These are phyloP conservation scores for Lordiphosa fenestrarum DNA, from an alignment of 2,888 invertebrate species.

Conservation along the genomic window DNA sequence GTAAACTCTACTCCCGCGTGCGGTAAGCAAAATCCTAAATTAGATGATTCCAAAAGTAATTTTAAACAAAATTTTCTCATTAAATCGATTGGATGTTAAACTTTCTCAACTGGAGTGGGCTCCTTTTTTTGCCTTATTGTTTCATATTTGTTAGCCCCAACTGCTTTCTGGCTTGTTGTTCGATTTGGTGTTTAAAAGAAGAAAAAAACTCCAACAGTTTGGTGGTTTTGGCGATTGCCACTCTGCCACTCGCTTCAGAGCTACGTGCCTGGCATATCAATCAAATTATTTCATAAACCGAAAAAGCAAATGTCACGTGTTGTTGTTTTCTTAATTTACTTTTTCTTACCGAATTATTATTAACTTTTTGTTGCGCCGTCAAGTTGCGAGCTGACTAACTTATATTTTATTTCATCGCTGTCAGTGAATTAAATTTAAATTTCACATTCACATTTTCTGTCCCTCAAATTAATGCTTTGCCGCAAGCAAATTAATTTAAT, in stretches of 20 bases:
- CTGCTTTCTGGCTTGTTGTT: neutral
- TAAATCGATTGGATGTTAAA: slow-evolving; percentile 6
- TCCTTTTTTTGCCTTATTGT: slow-evolving; percentile 1
- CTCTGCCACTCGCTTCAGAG: too few relatives aligned
- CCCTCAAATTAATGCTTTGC: slow-evolving; percentile 26
- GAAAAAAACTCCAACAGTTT: neutral
- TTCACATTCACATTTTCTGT: slow-evolving; percentile 8
- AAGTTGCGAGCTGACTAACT: slow-evolving; percentile 39
- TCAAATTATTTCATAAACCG: slow-evolving; percentile 25
- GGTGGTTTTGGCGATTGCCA: too few relatives aligned
- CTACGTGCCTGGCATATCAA: slow-evolving; percentile 52
- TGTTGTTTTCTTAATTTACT: neutral
- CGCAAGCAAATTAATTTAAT: slow-evolving; percentile 65
- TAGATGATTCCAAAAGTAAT: too few relatives aligned
- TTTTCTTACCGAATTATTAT: neutral
- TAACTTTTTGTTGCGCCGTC: slow-evolving; percentile 2
- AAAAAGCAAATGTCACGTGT: slow-evolving; percentile 16
- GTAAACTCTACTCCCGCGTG: too few relatives aligned
- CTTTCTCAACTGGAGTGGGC: slow-evolving; percentile 1
- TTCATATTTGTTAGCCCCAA: neutral
- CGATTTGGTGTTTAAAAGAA: slow-evolving; percentile 5
- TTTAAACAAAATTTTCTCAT: too few relatives aligned
- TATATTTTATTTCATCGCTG: slow-evolving; percentile 54
- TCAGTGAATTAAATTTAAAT: slow-evolving; percentile 62
- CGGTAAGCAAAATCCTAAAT: too few relatives aligned